Conservation (phyloP, 2,113 vertebrate genomes). For the Casuarius casuarius region DNA sequence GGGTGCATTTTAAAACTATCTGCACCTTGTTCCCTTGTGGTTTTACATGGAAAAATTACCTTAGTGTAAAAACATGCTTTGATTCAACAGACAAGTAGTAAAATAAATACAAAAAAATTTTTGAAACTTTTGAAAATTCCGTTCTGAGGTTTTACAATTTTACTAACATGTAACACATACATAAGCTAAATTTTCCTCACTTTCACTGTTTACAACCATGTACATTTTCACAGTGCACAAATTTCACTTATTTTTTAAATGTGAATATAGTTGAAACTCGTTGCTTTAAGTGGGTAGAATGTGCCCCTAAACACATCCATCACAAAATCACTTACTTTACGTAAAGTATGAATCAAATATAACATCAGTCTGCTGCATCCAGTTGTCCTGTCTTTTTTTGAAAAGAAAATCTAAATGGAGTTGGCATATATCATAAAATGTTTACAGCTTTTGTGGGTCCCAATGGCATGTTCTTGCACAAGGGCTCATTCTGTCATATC, state of each 20-base stretch:
- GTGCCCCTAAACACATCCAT: background rate
- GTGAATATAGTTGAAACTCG: background rate
- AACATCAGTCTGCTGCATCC: slow-evolving; percentile 1
- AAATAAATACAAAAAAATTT: background rate
- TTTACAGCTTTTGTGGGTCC: slow-evolving; percentile 17
- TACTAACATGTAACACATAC: background rate
- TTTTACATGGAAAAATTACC: background rate
- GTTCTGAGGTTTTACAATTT: background rate
- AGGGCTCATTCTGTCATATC: slow-evolving; percentile 50
- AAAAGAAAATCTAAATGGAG: slow-evolving; percentile 28
- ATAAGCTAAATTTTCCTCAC: background rate
- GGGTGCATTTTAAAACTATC: background rate
- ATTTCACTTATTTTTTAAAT: background rate
- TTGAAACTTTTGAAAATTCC: background rate
- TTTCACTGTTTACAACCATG: background rate
- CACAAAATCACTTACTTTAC: background rate
- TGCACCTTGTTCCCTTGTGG: background rate
- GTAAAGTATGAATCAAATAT: background rate
- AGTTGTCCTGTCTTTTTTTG: background rate
- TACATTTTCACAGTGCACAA: background rate
- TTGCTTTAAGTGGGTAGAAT: background rate
- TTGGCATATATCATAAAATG: slow-evolving; percentile 50
- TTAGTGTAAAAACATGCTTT: background rate
- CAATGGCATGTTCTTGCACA: slow-evolving; percentile 16
- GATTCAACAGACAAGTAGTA: background rate